Conservation (phyloP, 2,888 invertebrate species). For the Caenorhabditis sp. region DNA sequence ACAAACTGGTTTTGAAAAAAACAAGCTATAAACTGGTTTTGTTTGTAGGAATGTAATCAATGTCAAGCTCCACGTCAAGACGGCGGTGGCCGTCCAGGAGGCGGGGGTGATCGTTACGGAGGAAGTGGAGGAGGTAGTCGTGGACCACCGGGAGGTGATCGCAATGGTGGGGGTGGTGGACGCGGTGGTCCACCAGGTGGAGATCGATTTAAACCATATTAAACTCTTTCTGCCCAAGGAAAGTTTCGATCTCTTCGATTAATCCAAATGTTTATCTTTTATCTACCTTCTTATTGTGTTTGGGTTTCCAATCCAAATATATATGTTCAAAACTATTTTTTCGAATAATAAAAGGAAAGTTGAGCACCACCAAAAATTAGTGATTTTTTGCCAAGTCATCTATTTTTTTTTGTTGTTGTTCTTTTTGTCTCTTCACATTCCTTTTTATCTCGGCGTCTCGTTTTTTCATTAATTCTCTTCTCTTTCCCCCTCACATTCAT, state of each 20-base stretch:
- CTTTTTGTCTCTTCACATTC: background rate
- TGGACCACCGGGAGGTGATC: slow-evolving; percentile 25
- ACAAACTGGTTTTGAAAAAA: background rate
- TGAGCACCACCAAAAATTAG: background rate
- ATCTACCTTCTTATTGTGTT: background rate
- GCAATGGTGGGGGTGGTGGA: slow-evolving; percentile 23
- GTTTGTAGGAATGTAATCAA: slow-evolving; percentile 47
- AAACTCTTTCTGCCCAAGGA: no score
- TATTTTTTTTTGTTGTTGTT: background rate
- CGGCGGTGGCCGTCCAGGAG: slow-evolving; percentile 31
- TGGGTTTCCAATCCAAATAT: no score
- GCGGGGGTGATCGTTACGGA: slow-evolving; percentile 21
- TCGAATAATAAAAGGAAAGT: background rate
- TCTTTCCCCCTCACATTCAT: background rate
- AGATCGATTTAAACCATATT: slow-evolving; percentile 40
- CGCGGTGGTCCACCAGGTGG: slow-evolving; percentile 21
- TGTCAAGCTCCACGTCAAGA: slow-evolving; percentile 40
- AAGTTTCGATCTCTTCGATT: background rate
- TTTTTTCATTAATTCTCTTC: background rate
- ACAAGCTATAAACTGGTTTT: background rate
- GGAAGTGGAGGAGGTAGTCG: slow-evolving; percentile 23
- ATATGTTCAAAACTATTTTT: background rate
- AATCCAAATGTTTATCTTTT: background rate
- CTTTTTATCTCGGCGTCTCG: background rate
- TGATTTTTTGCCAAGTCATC: slow-evolving; percentile 2